Percentiles rank a stretch among this genome's conserved stretches.
phyloP scores from a whole-genome alignment of 1,140 invertebrate species.

The Drosophila bocki region DNA sequence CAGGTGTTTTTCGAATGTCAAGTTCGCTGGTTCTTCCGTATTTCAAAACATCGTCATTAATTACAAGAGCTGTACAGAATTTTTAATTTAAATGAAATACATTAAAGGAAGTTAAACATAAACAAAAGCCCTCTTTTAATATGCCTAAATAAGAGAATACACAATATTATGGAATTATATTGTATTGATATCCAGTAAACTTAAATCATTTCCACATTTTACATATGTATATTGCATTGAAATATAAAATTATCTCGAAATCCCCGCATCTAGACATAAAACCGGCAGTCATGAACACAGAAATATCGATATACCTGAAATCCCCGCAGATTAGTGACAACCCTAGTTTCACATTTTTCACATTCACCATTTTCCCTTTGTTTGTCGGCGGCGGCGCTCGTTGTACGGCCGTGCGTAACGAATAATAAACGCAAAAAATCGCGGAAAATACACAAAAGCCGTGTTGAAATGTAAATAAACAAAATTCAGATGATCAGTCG shows the following conservation, averaged over 20 bases:
- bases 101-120: no score
- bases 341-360: conserved; percentile 60
- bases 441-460: conserved; percentile 55
- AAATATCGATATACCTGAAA: conserved; percentile 9
- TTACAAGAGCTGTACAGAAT: background rate
- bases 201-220: background rate
- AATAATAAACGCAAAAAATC: conserved; percentile 67
- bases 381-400: conserved; percentile 76
- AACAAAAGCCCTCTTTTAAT: no score
- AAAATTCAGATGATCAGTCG: conserved; percentile 45
- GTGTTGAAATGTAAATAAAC: conserved; percentile 76
- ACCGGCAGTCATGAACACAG: background rate
- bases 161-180: background rate
- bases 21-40: conserved; percentile 3
- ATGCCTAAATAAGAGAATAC: background rate
- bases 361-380: conserved; percentile 81
- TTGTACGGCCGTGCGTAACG: conserved; percentile 76
- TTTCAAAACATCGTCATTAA: background rate
- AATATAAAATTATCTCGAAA: background rate
- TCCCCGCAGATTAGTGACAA: conserved; percentile 9
- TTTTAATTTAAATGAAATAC: no score
- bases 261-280: no score
- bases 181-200: background rate
- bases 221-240: no score
- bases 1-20: background rate